Evolutionary conservation across 2,797 vertebrate genomes (phyloP).

Genomic region (Morus bassanus): DNA sequence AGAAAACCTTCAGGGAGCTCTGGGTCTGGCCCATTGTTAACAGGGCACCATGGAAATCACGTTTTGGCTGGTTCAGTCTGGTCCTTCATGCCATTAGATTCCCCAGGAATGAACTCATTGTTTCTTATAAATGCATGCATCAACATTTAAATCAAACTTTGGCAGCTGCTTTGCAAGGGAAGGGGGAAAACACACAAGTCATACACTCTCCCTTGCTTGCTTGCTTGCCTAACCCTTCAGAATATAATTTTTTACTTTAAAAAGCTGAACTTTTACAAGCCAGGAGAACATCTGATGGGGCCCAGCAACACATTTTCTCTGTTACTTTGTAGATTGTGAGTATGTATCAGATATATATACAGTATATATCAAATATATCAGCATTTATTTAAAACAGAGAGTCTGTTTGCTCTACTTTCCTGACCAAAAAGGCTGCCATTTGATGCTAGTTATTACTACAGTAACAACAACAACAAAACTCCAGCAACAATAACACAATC

Average conservation of each 20-base stretch:
- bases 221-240: not conserved
- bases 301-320: not conserved
- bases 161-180: not conserved
- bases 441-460: not conserved
- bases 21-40: not conserved
- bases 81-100: not conserved
- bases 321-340: not conserved
- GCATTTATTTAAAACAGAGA: not conserved
- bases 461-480: not conserved
- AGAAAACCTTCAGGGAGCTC: not conserved
- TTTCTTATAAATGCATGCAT: not conserved
- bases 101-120: not conserved
- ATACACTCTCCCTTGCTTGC: not conserved
- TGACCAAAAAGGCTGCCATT: not conserved
- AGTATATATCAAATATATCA: not conserved
- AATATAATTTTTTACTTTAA: not conserved
- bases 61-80: not conserved
- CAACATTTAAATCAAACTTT: not conserved
- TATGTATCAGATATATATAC: no score
- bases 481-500: not conserved
- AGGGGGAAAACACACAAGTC: not conserved
- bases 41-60: not conserved
- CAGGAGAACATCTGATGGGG: not conserved
- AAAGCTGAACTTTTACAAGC: not conserved
- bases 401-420: not conserved